These are phyloP conservation scores for Montipora efflorescens DNA, from an alignment of 64 coral and sea anemone genomes.

Conservation along the genomic window DNA sequence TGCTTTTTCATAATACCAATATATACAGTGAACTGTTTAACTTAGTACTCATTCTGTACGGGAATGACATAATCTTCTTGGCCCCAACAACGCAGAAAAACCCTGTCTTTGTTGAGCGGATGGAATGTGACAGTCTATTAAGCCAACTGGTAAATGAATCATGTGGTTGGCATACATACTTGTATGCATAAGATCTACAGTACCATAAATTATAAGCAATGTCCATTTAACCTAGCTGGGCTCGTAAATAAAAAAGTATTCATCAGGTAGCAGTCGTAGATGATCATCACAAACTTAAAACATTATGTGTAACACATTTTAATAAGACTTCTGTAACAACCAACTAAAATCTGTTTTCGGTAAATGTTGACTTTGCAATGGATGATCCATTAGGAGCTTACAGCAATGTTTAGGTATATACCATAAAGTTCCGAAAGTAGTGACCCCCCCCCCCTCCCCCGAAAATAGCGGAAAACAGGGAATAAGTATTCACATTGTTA, in stretches of 20 bases:
- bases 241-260: background rate
- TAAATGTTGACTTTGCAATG: background rate
- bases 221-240: background rate
- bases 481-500: background rate
- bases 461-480: too few relatives aligned
- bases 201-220: background rate
- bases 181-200: too few relatives aligned
- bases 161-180: background rate
- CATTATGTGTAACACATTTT: background rate
- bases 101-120: background rate
- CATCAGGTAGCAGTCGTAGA: background rate
- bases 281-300: background rate
- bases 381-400: background rate
- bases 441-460: too few relatives aligned
- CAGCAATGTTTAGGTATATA: background rate
- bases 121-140: background rate
- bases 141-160: background rate
- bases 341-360: background rate
- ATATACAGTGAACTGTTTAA: background rate
- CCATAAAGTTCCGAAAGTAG: too few relatives aligned
- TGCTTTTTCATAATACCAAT: too few relatives aligned
- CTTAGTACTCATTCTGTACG: background rate
- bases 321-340: background rate
- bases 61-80: background rate
- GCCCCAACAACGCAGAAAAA: background rate